Conservation (phyloP, 2,797 vertebrate genomes). For the Periparus ater region DNA sequence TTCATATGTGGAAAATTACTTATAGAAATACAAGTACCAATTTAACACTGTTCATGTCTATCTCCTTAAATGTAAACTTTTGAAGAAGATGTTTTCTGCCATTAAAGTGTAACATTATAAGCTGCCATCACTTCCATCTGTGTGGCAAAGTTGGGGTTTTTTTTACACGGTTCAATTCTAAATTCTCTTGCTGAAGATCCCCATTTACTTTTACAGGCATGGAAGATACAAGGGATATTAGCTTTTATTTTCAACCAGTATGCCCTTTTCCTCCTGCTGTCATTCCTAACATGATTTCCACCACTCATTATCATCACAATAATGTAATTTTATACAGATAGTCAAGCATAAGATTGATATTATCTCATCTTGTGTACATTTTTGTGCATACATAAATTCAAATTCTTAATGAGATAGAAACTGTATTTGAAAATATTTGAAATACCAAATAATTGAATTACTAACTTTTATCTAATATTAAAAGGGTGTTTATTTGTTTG, state of each 20-base stretch:
- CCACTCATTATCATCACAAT: neutral
- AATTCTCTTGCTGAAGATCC: neutral
- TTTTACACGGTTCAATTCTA: neutral
- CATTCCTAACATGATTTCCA: neutral
- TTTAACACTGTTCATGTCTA: neutral
- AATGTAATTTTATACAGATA: neutral
- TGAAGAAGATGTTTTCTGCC: neutral
- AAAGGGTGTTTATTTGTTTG: neutral
- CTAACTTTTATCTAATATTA: neutral
- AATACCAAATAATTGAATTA: neutral
- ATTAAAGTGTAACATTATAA: neutral
- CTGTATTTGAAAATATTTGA: neutral
- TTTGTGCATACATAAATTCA: neutral
- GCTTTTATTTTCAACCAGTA: neutral
- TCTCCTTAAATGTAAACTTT: neutral
- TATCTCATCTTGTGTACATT: neutral
- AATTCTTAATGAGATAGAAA: neutral
- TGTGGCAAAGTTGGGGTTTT: neutral
- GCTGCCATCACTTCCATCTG: neutral
- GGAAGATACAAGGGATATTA: neutral
- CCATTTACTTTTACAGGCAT: neutral
- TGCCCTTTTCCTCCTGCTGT: neutral
- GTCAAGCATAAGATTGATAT: neutral
- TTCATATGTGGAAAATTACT: neutral
- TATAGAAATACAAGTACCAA: neutral